phyloP scores from a whole-genome alignment of 23 tunicate species.

The Clavelina lepadiformis region DNA sequence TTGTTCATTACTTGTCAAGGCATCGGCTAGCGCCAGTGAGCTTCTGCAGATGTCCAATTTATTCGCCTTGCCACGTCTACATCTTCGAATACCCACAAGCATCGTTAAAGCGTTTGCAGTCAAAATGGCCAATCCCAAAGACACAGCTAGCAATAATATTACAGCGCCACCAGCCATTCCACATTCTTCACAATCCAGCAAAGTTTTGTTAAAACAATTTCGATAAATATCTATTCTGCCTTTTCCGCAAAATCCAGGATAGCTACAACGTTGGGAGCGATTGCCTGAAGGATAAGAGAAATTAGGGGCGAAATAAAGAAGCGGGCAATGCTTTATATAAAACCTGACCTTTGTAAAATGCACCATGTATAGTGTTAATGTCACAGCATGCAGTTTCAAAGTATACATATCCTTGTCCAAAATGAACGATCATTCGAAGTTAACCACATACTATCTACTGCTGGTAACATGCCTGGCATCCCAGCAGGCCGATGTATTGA shows the following conservation, averaged over 20 bases:
- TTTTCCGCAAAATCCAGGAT: slow-evolving; percentile 14
- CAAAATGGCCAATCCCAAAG: slow-evolving; percentile 22
- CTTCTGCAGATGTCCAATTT: slow-evolving; percentile 38
- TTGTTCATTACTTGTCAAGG: slow-evolving; percentile 7
- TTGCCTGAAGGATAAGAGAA: no score
- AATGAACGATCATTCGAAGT: no score
- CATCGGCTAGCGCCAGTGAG: slow-evolving; percentile 36
- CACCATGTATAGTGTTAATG: no score
- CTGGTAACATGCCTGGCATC: no score
- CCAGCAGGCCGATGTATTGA: no score
- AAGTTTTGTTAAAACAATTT: slow-evolving; percentile 5
- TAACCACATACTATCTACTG: no score
- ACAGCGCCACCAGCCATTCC: slow-evolving; percentile 12
- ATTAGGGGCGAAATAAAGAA: no score
- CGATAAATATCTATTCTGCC: not conserved
- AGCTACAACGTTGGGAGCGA: no score
- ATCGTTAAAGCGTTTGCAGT: slow-evolving; percentile 17
- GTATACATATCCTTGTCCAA: no score
- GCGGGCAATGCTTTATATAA: no score
- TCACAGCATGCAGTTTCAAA: no score
- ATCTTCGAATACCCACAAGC: slow-evolving; percentile 1
- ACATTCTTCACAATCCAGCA: slow-evolving; percentile 17
- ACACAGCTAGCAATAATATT: slow-evolving; percentile 2
- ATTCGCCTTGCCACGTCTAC: slow-evolving; percentile 8
- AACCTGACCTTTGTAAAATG: no score